Evolutionary conservation across 2,888 invertebrate genomes (phyloP), one percentile per base, ranked within the genome.

Genomic region (Sepiola atlantica): DNA sequence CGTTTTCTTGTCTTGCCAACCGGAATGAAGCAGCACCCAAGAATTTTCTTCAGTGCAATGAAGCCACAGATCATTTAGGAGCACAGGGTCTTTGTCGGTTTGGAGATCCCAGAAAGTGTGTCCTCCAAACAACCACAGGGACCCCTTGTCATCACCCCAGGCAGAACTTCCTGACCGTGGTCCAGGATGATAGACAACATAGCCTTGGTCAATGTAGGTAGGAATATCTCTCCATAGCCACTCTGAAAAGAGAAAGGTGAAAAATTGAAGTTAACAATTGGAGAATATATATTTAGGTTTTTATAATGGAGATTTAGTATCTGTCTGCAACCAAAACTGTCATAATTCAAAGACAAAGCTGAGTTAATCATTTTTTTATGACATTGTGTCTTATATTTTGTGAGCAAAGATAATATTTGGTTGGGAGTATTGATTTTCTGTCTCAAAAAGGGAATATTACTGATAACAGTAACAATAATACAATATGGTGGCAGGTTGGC

Each of bases 221-320:
- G 93, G 93, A 18, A 93, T 57, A 35, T 93, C 93, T 28, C 55
- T 3, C 93, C 93, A 93, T 35, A 57, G 16, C 55, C 55, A 93
- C 28, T 93, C 93, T 93, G 55, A 16, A 55, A 93, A 35, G 45
- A 32, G 14, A 55, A 24, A 35, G 32, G n/a, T 96, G 96, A 24
- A 61, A 61, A 21, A 61, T 61, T 20, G 24, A 24, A 61, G 28
- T 55, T 24, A 61, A 6, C 10, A 24, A 4, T 61, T 61, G 28
- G 24, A 28, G 21, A 28, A 61, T 21, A 61, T 61, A 21, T 21
- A 61, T 21, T 21, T 61, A 1, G 45, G 2, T 45, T 45, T 45
- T 45, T 45, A 8, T 45, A 45, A 45, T 45, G 45, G 45, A 45
- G 45, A 45, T 45, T 45, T 45, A 8, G 45, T 45, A 45, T 45